phyloP scores from a whole-genome alignment of 2,888 invertebrate genomes.

The Drosophila ustulata region DNA sequence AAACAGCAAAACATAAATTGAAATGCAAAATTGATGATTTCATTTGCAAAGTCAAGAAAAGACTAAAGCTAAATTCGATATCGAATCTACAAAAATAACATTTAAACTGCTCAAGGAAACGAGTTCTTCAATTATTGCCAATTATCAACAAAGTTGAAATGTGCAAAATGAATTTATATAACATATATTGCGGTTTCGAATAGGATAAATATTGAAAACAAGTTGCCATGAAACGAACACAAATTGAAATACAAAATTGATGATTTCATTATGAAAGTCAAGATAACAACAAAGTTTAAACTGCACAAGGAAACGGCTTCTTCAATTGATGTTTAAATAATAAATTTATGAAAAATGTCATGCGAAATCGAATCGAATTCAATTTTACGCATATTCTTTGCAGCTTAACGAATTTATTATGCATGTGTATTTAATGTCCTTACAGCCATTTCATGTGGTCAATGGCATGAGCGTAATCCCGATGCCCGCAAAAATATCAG shows the following conservation, averaged over 20 bases:
- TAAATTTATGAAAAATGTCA: not conserved
- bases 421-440: constrained; percentile 23
- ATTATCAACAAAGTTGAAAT: too few relatives aligned
- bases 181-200: too few relatives aligned
- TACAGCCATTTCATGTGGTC: constrained; percentile 9
- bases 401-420: constrained; percentile 6
- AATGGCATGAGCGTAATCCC: constrained; percentile 8
- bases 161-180: too few relatives aligned
- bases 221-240: not conserved
- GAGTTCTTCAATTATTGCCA: too few relatives aligned
- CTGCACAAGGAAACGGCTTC: not conserved
- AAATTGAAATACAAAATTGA: not conserved
- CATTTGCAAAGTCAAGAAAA: too few relatives aligned
- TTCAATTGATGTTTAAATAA: not conserved
- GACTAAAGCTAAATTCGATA: too few relatives aligned
- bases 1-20: not conserved
- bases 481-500: constrained; percentile 41
- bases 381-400: too few relatives aligned
- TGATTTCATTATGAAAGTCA: not conserved
- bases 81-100: too few relatives aligned
- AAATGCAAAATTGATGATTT: too few relatives aligned
- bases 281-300: not conserved
- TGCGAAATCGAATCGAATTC: constrained; percentile 5
- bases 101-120: too few relatives aligned
- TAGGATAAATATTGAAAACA: not conserved